Percentiles rank a stretch among this genome's conserved stretches.
These are phyloP conservation scores for Notiomystis cincta DNA, from an alignment of 2,113 vertebrate species.

Conservation along the genomic window DNA sequence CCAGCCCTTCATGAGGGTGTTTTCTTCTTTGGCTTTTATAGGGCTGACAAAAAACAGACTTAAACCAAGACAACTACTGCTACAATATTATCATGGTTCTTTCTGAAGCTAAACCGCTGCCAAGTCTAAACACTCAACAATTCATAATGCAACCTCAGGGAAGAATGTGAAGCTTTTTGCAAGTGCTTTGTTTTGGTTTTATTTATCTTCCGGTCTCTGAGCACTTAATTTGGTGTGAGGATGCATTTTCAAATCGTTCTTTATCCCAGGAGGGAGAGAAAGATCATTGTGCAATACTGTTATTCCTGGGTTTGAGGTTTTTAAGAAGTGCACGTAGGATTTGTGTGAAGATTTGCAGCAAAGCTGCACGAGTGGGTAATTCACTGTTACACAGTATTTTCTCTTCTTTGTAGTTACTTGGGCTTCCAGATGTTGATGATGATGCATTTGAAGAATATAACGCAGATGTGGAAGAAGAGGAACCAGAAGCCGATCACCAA, in stretches of 20 bases:
- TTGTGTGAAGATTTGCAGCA: background rate
- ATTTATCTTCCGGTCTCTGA: background rate
- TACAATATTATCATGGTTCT: background rate
- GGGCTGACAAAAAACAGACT: background rate
- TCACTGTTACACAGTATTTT: conserved; percentile 28
- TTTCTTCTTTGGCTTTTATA: background rate
- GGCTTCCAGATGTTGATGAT: conserved; percentile 94
- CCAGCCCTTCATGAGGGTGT: background rate
- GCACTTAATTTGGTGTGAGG: conserved; percentile 1
- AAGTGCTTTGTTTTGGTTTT: conserved; percentile 7
- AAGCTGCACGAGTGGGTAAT: background rate
- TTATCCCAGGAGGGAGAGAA: background rate
- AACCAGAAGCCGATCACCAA: conserved; percentile 95
- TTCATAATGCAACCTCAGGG: background rate
- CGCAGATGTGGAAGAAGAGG: conserved; percentile 95
- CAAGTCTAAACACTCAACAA: background rate
- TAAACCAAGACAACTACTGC: background rate
- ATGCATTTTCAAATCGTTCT: background rate
- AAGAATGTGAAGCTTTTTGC: background rate
- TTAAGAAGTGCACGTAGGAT: background rate
- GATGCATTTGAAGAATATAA: conserved; percentile 96
- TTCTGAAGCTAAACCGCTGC: background rate
- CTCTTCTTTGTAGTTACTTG: conserved; percentile 83
- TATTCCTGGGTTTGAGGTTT: background rate
- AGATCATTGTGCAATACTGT: background rate